These are phyloP conservation scores for Enteromius unitaeniatus DNA, from an alignment of 2,797 vertebrate species.

Conservation along the genomic window DNA sequence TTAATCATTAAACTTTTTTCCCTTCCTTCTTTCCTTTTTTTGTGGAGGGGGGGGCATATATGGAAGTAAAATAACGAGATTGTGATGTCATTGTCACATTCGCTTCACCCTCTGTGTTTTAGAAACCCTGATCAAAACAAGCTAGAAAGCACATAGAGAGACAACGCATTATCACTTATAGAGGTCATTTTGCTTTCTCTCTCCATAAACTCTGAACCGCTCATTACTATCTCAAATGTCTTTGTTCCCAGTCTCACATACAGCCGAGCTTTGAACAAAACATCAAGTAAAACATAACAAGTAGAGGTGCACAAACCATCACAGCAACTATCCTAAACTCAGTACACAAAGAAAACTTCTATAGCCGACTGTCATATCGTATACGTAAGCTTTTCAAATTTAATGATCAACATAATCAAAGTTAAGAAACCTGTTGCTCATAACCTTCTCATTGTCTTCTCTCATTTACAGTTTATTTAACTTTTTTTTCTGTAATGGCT, in stretches of 20 bases:
- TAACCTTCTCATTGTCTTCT: neutral
- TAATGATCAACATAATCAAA: neutral
- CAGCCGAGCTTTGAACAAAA: neutral
- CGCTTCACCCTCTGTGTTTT: neutral
- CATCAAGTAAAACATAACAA: neutral
- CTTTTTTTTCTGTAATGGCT: neutral
- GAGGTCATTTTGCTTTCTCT: neutral
- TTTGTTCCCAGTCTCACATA: neutral
- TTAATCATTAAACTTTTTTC: constrained; percentile 76
- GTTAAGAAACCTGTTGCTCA: neutral
- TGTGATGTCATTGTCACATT: neutral
- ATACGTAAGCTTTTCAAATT: neutral
- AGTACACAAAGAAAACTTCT: neutral
- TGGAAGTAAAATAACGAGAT: neutral
- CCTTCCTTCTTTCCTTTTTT: constrained; percentile 59
- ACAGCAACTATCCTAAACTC: neutral
- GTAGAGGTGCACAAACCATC: neutral
- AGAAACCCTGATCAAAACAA: neutral
- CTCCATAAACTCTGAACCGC: neutral
- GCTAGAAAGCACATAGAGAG: neutral
- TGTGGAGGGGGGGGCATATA: constrained; percentile 54
- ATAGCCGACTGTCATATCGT: neutral
- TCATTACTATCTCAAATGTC: neutral
- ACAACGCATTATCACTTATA: neutral
- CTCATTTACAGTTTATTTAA: neutral